Percentiles rank a stretch among this genome's conserved stretches.
These are phyloP conservation scores for Ifrita kowaldi DNA, from an alignment of 2,113 vertebrate species.

Conservation along the genomic window DNA sequence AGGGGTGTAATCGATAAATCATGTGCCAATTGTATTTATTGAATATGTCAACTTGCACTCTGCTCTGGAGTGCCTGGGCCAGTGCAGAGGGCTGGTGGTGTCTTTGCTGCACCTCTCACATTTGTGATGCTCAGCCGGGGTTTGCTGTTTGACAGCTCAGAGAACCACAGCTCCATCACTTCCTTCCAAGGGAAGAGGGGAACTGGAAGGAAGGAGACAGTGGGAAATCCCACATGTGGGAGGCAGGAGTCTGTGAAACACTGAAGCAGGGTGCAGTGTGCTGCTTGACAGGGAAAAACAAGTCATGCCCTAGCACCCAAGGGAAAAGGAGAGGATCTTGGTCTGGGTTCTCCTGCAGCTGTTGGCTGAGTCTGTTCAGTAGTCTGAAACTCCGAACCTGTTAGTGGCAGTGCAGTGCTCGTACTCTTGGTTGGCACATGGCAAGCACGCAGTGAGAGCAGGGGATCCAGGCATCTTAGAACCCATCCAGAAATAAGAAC, in stretches of 20 bases:
- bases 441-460: not conserved
- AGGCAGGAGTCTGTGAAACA: not conserved
- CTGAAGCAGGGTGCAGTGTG: rapidly evolving
- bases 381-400: not conserved
- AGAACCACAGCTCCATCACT: not conserved
- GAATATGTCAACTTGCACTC: not conserved
- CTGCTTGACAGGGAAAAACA: not conserved
- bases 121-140: not conserved
- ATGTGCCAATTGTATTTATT: constrained; percentile 10
- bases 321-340: not conserved
- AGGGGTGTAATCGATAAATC: not conserved
- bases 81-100: not conserved
- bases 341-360: not conserved
- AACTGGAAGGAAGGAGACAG: not conserved
- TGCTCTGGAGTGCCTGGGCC: not conserved
- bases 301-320: not conserved
- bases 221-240: not conserved
- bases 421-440: not conserved
- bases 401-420: not conserved
- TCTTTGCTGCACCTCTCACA: not conserved
- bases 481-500: not conserved
- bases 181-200: not conserved
- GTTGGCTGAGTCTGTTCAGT: not conserved
- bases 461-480: not conserved
- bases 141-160: not conserved